A percentile compares a stretch with the other conserved stretches of the same genome.
phyloP scores from a whole-genome alignment of 2,797 vertebrate genomes.

The Acanthis flammea region DNA sequence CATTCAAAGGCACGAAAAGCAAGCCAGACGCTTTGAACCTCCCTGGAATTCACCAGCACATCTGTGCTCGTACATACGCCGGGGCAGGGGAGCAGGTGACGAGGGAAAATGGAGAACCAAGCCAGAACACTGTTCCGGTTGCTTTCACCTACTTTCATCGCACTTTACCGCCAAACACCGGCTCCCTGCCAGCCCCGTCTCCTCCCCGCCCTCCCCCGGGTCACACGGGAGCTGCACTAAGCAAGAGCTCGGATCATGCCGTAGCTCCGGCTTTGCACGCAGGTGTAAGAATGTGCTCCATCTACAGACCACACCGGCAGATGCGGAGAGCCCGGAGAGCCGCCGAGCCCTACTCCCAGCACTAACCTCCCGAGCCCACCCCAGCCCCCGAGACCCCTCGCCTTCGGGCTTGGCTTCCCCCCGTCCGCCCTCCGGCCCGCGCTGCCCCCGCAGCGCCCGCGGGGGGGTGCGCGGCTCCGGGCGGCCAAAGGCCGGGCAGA shows the following conservation, averaged over 20 bases:
- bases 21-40: not conserved
- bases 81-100: not conserved
- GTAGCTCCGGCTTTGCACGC: conserved; percentile 31
- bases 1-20: not conserved
- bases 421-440: not conserved
- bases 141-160: conserved; percentile 21
- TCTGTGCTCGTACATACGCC: not conserved
- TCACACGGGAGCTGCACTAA: conserved; percentile 8
- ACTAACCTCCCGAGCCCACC: not conserved
- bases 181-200: not conserved
- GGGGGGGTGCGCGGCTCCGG: not conserved
- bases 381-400: not conserved
- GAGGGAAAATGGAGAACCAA: not conserved
- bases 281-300: conserved; percentile 38
- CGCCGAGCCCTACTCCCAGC: not conserved
- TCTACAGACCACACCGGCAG: not conserved
- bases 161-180: not conserved
- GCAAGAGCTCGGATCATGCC: not conserved
- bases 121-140: not conserved
- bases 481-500: conserved; percentile 29
- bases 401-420: not conserved
- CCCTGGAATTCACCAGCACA: not conserved
- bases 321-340: not conserved
- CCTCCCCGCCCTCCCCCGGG: not conserved
- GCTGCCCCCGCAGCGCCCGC: not conserved